A percentile compares a stretch with the other conserved stretches of the same genome.
Evolutionary conservation across 2,888 invertebrate genomes (phyloP).

Genomic region (Caenorhabditis plicata): DNA sequence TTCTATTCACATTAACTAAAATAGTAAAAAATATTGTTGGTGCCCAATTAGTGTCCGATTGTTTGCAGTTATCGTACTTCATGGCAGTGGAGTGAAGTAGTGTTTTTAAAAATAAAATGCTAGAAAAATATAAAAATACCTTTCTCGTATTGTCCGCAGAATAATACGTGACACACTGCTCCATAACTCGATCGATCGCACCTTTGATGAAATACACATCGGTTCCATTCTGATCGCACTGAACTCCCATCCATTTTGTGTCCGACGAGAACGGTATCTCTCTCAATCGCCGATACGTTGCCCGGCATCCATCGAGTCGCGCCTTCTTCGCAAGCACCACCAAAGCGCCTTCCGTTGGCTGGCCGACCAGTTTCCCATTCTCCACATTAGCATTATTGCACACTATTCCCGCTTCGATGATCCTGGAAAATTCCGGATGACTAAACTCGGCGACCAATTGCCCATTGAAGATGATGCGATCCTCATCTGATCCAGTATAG

Average conservation of each 20-base stretch:
- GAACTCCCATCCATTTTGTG: constrained; percentile 97
- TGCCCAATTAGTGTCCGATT: too few species aligned
- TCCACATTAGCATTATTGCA: constrained; percentile 93
- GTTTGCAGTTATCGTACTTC: too few species aligned
- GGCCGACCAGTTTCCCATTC: constrained; percentile 80
- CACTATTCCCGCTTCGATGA: constrained; percentile 83
- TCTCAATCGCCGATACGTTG: constrained; percentile 54
- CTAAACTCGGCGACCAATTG: constrained; percentile 53
- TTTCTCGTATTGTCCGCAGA: constrained; percentile 43
- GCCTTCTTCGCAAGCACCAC: constrained; percentile 89
- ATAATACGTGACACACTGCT: constrained; percentile 67
- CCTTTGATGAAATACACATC: constrained; percentile 67
- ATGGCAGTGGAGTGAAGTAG: too few species aligned
- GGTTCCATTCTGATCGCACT: constrained; percentile 64
- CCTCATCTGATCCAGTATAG: constrained; percentile 82
- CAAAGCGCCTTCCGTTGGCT: constrained; percentile 96
- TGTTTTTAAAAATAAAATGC: too few species aligned
- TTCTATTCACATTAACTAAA: too few species aligned
- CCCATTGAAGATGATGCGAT: constrained; percentile 69
- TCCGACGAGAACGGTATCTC: constrained; percentile 97
- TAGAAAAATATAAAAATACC: constrained; percentile 10
- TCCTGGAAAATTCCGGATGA: constrained; percentile 70
- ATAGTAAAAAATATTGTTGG: too few species aligned
- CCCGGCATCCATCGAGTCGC: constrained; percentile 77
- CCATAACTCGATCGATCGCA: constrained; percentile 85